Evolutionary conservation across 2,888 invertebrate species (phyloP).

Genomic region (Himalopsyche japonica): DNA sequence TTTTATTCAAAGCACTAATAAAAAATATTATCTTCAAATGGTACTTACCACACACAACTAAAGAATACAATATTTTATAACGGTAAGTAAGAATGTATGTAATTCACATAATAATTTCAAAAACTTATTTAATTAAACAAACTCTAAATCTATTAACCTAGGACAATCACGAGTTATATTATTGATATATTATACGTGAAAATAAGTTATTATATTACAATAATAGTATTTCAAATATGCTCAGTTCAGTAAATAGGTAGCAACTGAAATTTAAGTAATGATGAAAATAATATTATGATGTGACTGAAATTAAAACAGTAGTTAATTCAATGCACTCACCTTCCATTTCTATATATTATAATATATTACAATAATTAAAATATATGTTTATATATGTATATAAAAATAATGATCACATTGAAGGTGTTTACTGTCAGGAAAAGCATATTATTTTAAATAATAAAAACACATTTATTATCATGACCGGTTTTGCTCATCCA

Average conservation of each 20-base stretch:
- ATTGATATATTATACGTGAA: too few species aligned
- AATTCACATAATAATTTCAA: neutral
- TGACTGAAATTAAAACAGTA: too few species aligned
- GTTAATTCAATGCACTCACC: too few species aligned
- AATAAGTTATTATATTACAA: neutral
- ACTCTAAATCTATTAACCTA: neutral
- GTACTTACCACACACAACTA: neutral
- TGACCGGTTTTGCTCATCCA: too few species aligned
- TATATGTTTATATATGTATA: too few species aligned
- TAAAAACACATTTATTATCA: too few species aligned
- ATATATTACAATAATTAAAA: too few species aligned
- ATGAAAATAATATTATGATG: too few species aligned
- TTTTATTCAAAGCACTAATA: neutral
- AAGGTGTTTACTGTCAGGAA: too few species aligned
- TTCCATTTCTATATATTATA: too few species aligned
- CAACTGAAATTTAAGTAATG: neutral
- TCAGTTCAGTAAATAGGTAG: neutral
- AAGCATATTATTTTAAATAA: too few species aligned
- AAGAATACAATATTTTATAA: neutral
- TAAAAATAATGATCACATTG: too few species aligned
- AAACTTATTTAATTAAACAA: neutral
- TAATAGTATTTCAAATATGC: neutral
- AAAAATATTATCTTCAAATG: neutral
- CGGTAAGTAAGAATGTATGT: neutral
- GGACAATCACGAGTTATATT: neutral